Evolutionary conservation across 2,797 vertebrate genomes (phyloP).

Genomic region (Labeo calbasu): DNA sequence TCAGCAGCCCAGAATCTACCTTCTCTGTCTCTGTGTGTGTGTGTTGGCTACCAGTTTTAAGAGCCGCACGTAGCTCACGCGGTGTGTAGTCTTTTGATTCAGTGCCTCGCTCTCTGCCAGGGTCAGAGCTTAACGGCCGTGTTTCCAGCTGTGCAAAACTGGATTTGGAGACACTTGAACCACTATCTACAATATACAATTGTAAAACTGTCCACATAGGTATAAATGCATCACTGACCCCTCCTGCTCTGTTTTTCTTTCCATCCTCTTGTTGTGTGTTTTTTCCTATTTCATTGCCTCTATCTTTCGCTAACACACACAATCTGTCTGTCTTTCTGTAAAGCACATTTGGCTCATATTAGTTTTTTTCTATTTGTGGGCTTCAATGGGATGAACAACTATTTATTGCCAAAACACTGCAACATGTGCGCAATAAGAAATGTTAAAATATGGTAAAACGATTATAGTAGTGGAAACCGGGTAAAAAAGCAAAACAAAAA

Average conservation of each 20-base stretch:
- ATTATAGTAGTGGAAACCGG: neutral
- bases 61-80: constrained; percentile 55
- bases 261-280: constrained; percentile 36
- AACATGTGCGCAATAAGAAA: neutral
- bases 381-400: neutral
- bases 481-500: neutral
- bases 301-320: constrained; percentile 57
- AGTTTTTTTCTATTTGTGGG: neutral
- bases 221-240: constrained; percentile 40
- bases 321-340: constrained; percentile 58
- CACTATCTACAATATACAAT: constrained; percentile 6
- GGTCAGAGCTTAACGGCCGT: constrained; percentile 35
- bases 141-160: constrained; percentile 56
- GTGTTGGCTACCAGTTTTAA: constrained; percentile 31
- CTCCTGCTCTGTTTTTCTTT: neutral
- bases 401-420: neutral
- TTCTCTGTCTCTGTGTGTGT: constrained; percentile 25
- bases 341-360: neutral
- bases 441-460: neutral
- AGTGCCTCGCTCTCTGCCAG: constrained; percentile 31
- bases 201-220: constrained; percentile 14
- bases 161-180: constrained; percentile 22
- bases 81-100: constrained; percentile 53
- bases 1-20: constrained; percentile 63
- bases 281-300: constrained; percentile 49